phyloP scores from a whole-genome alignment of 2,888 invertebrate genomes.

The Gortyna flavago region DNA sequence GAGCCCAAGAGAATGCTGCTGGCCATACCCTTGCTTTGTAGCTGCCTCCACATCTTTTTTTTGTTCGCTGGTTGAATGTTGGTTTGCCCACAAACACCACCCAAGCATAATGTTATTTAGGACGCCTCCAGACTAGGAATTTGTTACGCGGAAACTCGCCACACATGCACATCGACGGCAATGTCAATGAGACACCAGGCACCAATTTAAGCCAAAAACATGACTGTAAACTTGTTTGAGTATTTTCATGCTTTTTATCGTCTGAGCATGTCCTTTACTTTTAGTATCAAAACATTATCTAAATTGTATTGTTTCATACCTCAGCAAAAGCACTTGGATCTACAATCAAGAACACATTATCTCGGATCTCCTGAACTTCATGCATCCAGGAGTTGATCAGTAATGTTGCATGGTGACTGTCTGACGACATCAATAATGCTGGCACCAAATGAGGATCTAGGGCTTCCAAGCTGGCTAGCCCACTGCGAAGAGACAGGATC shows the following conservation, averaged over 20 bases:
- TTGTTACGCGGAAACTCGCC: too few species aligned
- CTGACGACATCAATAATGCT: slow-evolving; percentile 88
- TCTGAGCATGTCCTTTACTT: background rate
- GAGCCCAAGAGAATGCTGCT: background rate
- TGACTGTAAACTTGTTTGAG: background rate
- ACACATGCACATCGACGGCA: too few species aligned
- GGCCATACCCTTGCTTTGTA: background rate
- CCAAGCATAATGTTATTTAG: background rate
- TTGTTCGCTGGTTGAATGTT: too few species aligned
- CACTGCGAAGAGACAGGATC: slow-evolving; percentile 90
- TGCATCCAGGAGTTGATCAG: slow-evolving; percentile 90
- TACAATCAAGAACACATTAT: slow-evolving; percentile 91
- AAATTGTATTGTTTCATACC: slow-evolving; percentile 77
- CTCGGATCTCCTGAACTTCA: slow-evolving; percentile 90
- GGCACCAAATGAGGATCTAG: slow-evolving; percentile 92
- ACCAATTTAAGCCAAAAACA: background rate
- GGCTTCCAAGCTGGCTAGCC: slow-evolving; percentile 92
- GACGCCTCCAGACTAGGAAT: background rate
- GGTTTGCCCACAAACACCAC: slow-evolving; percentile 1
- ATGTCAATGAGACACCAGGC: background rate
- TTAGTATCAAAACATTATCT: background rate
- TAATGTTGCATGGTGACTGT: slow-evolving; percentile 86
- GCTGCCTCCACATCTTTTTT: background rate
- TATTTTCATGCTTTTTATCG: background rate
- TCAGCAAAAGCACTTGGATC: slow-evolving; percentile 93